Base-by-base conservation (phyloP, 1,140 invertebrate genomes). In the Hyphantria cunea region DNA sequence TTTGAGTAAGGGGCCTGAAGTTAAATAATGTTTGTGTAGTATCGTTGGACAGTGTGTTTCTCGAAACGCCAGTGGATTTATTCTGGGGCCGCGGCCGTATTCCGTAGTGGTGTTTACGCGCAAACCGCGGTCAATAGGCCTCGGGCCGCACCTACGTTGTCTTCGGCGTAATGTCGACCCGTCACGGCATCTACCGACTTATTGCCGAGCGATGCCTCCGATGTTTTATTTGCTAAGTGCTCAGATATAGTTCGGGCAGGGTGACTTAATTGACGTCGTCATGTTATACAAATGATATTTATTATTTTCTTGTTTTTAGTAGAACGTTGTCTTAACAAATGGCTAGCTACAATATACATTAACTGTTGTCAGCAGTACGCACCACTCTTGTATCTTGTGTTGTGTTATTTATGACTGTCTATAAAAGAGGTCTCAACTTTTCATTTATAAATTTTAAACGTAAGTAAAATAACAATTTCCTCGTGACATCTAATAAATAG, bases 191-290 rank as follows among this genome's bases (percentile, higher is more conserved):
- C 79, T 76, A 80, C 65, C 74, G 82, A 82, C 73, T 80, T 84
- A 84, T 80, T 74, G 74, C 64, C 65, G 61, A 59, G 52, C 62
- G 58, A 60, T 54, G 48, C 63, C 51, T 34, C 50, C 54, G 47
- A 48, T 80, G 81, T 86, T 83, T 83, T 84, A 86, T 86, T 84
- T 86, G 76, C 74, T 86, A 82, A 84, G 82, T 84, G 84, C 73
- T 67, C 55, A 49, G 62, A 61, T 64, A 64, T 56, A 51, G 59
- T 72, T 67, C 64, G 67, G 76, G 78, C 65, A 44, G 71, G 73
- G 77, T 59, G 17, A 66, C 78, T 76, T 81, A 82, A 84, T 86
- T 84, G 82, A 82, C 76, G 68, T 64, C 49, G 67, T 68, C 72
- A 81, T 82, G 78, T 78, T 73, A 51, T 79, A 74, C 74, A 74